phyloP scores from a whole-genome alignment of 2,888 invertebrate genomes.

The Dione juno region DNA sequence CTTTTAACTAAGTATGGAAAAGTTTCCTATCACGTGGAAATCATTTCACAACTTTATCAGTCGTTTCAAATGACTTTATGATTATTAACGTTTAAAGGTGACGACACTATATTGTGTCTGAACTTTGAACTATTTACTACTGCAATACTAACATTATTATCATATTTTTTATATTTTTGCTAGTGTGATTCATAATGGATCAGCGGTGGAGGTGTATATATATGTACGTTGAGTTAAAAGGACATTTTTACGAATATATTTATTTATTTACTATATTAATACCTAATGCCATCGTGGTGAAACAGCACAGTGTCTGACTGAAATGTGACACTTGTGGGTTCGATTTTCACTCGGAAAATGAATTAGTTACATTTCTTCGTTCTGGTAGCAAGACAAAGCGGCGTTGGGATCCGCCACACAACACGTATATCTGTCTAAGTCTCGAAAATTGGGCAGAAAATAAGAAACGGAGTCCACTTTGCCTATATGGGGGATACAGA shows the following conservation, averaged over 20 bases:
- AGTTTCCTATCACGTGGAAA: constrained; percentile 27
- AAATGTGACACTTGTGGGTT: neutral
- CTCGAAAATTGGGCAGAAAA: too few relatives aligned
- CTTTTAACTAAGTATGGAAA: neutral
- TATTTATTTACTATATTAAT: too few relatives aligned
- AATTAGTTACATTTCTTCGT: too few relatives aligned
- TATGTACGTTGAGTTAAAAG: neutral
- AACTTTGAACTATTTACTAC: constrained; percentile 1
- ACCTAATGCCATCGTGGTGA: neutral
- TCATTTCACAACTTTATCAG: constrained; percentile 18
- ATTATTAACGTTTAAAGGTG: constrained; percentile 6
- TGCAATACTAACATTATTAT: neutral
- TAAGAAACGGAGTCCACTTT: too few relatives aligned
- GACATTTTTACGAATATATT: too few relatives aligned
- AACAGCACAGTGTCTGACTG: neutral
- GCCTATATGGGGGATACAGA: too few relatives aligned
- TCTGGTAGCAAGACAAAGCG: too few relatives aligned
- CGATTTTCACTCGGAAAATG: neutral
- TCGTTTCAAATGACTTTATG: neutral
- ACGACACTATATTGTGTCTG: neutral
- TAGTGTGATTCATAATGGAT: neutral
- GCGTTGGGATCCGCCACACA: too few relatives aligned
- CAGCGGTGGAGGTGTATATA: too few relatives aligned
- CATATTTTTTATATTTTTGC: neutral
- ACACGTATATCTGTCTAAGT: too few relatives aligned